Percentiles rank a stretch among this genome's conserved stretches.
Conservation (phyloP, 2,888 invertebrate genomes). For the Druceiella hillmani region DNA sequence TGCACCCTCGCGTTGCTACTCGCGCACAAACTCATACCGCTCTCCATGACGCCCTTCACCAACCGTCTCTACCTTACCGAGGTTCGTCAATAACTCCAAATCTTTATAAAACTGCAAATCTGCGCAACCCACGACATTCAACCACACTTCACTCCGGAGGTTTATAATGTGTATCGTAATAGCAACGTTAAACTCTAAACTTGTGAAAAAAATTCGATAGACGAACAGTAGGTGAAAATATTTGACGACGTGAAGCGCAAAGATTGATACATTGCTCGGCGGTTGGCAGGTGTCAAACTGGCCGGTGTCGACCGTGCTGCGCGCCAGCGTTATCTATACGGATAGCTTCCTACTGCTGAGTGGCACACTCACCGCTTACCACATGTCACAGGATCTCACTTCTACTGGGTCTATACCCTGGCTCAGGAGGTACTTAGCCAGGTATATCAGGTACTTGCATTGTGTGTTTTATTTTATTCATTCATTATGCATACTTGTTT, state of each 20-base stretch:
- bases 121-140: no score
- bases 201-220: no score
- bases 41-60: slow-evolving; percentile 56
- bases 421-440: slow-evolving; percentile 51
- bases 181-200: no score
- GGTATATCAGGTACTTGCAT: slow-evolving; percentile 57
- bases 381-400: slow-evolving; percentile 50
- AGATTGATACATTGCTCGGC: no score
- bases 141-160: no score
- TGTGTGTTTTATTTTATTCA: slow-evolving; percentile 2
- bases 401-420: slow-evolving; percentile 50
- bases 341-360: slow-evolving; percentile 64
- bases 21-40: slow-evolving; percentile 61
- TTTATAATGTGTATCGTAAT: no score
- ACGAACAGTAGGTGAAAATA: no score
- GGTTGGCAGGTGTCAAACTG: slow-evolving; percentile 54
- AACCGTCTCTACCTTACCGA: slow-evolving; percentile 57
- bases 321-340: slow-evolving; percentile 60
- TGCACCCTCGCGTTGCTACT: slow-evolving; percentile 58
- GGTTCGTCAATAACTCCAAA: slow-evolving; percentile 33
- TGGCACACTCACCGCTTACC: slow-evolving; percentile 59
- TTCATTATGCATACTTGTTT: no score
- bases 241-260: no score
- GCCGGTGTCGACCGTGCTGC: slow-evolving; percentile 54
- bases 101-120: no score